Base-by-base conservation (phyloP, 2,113 vertebrate species). In the Atractosteus spatula region DNA sequence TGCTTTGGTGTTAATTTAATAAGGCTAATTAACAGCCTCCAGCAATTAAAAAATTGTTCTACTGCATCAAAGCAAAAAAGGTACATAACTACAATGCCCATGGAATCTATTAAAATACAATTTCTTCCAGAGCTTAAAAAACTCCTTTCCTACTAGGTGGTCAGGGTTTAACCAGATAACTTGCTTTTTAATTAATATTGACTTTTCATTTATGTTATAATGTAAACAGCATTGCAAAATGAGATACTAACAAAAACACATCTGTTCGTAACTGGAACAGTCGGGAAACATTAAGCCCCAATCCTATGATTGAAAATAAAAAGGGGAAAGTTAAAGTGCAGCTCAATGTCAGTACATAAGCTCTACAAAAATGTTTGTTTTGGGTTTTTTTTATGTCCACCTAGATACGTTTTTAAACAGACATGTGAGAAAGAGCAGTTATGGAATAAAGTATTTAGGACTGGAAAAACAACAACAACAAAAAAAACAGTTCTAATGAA, bases 401-500 rank as follows among this genome's bases (percentile, higher is more conserved):
- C 89, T 86, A 87, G 85, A 88, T 84, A 85, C 1, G 83, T 88
- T 84, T 76, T 86, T 84, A 90, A 71, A 92, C 77, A 83, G 87
- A 90, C 84, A 90, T 83, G 74, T 65, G 77, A 79, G 83, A 29
- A 29, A 85, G 83, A 74, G 75, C 81, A 83, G 82, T 82, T 80
- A 80, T 85, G 89, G 88, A 83, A 86, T 86, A 88, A 85, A 85
- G 86, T 84, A 67, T 69, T 69, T 77, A 81, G 74, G 84, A 88
- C 70, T 81, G 85, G 77, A 81, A 85, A 75, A 88, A 55, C 80
- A 82, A 87, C 71, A 51, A 51, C 47, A 74, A 43, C 64, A 51
- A 64, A 73, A 69, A 89, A 88, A 82, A 87, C 83, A 89, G 87
- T 75, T 84, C 87, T 88, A 87, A 81, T 85, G 82, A 85, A 82